Base-by-base conservation (phyloP, 2,888 invertebrate genomes). In the Trichogramma evanescens region DNA sequence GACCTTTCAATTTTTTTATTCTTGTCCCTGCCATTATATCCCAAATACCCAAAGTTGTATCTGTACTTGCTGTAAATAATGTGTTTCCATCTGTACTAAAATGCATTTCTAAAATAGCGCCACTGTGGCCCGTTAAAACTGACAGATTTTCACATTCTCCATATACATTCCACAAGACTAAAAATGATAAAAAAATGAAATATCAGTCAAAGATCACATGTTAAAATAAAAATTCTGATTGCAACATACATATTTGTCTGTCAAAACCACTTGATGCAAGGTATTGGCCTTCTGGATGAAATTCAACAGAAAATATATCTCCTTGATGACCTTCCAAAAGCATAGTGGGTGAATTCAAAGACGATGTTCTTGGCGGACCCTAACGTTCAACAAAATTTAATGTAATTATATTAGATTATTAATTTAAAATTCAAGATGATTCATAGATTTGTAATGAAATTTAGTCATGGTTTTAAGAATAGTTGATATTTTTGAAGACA, bases 111-210 rank as follows among this genome's bases (percentile, higher is more conserved):
- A 95, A 89, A 2, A 99, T 83, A 2, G 97, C 95, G 1, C 98
- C 99, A 0, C 91, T 91, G 79, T 99, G 99, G 0, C 97, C 97
- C 13, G 87, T 86, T 86, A 99, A 86, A 26, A 91, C 88, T 71
- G 93, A 91, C 66, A 96, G 87, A 77, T 99, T 99, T 72, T 98
- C 96, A 79, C 99, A 99, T 75, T 99, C 96, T 0, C 95, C 98
- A 73, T 95, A 96, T 1, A 96, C 95, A 76, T 90, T 93, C 99
- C 99, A 99, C 66, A 99, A 80, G 78, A 87, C 91, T 91, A 75
- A 58, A 82, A 52, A 49, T 39, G 41, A 52, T 39, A 45, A 54
- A 48, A 38, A 50, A 54, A 9, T 8, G 51, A 26, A 10, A 26
- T 50, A 6, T 50, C 6, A 53, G 10, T 7, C 6, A 40, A 49